These are phyloP conservation scores for Antidorcas marsupialis DNA, from an alignment of 2,113 vertebrate genomes.

Conservation along the genomic window DNA sequence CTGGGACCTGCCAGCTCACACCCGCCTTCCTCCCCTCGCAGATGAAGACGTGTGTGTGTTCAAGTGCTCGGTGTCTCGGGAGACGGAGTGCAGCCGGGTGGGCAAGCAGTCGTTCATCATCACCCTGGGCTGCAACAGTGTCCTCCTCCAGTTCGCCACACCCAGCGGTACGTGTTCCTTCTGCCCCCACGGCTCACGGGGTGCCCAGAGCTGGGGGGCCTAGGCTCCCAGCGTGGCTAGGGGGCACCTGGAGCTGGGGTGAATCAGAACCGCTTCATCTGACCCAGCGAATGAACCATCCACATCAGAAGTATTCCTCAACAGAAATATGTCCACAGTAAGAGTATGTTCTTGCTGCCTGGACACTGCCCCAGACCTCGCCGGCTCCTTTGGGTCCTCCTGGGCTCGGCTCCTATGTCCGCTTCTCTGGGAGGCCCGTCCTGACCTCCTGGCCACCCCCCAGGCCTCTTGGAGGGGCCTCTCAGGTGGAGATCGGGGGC, in stretches of 20 bases:
- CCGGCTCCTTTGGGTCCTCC: neutral
- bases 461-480: neutral
- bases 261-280: neutral
- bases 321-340: rapidly evolving
- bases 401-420: neutral
- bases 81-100: conserved; percentile 95
- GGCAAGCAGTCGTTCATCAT: conserved; percentile 98
- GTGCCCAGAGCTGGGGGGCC: neutral
- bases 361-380: neutral
- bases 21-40: conserved; percentile 40
- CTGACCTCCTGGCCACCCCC: neutral
- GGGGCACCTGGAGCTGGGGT: neutral
- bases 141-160: conserved; percentile 93
- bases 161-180: conserved; percentile 83
- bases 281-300: neutral
- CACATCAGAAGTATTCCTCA: neutral
- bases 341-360: neutral
- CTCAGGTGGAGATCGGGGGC: neutral
- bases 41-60: conserved; percentile 93
- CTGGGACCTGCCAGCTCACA: neutral
- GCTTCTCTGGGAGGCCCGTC: neutral
- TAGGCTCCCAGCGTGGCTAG: neutral
- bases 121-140: conserved; percentile 94
- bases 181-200: rapidly evolving
- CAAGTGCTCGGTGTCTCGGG: conserved; percentile 90